Evolutionary conservation across 1,140 invertebrate species (phyloP).

Genomic region (Goniozus legneri): DNA sequence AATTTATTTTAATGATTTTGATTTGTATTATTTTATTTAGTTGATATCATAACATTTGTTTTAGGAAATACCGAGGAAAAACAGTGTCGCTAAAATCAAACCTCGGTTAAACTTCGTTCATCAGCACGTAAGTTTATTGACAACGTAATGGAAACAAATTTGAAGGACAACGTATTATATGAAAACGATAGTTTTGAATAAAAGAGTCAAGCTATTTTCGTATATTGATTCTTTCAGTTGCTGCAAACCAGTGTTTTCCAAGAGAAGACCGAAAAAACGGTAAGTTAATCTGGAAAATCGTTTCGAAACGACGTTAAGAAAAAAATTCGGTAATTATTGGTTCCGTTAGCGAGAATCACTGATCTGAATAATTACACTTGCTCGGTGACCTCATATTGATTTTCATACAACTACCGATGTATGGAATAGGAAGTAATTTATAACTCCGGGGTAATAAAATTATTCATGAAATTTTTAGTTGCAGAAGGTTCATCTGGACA

Average conservation of each 20-base stretch:
- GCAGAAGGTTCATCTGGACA: slow-evolving; percentile 41
- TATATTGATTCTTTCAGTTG: slow-evolving; percentile 36
- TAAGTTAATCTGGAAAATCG: too few relatives aligned
- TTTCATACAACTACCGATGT: too few relatives aligned
- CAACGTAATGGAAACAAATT: background rate
- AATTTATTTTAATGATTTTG: slow-evolving; percentile 1
- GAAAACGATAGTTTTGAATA: slow-evolving; percentile 7
- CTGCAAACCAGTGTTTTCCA: slow-evolving; percentile 42
- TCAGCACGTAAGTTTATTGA: slow-evolving; percentile 46
- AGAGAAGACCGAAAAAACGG: slow-evolving; percentile 43
- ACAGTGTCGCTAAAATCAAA: slow-evolving; percentile 42
- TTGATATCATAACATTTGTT: slow-evolving; percentile 12
- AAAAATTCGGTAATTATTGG: too few relatives aligned
- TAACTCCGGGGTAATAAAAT: too few relatives aligned
- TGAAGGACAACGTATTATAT: background rate
- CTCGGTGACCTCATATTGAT: too few relatives aligned
- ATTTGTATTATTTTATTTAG: slow-evolving; percentile 1
- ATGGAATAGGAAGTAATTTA: too few relatives aligned
- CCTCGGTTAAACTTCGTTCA: slow-evolving; percentile 47
- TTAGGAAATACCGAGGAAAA: slow-evolving; percentile 44
- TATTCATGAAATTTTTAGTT: slow-evolving; percentile 19
- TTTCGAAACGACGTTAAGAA: too few relatives aligned
- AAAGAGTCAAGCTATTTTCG: too few relatives aligned
- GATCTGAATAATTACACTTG: too few relatives aligned
- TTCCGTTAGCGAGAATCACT: too few relatives aligned